Evolutionary conservation across 2,888 invertebrate species (phyloP), one percentile per base, ranked within the genome.

Genomic region (Rotaria socialis): DNA sequence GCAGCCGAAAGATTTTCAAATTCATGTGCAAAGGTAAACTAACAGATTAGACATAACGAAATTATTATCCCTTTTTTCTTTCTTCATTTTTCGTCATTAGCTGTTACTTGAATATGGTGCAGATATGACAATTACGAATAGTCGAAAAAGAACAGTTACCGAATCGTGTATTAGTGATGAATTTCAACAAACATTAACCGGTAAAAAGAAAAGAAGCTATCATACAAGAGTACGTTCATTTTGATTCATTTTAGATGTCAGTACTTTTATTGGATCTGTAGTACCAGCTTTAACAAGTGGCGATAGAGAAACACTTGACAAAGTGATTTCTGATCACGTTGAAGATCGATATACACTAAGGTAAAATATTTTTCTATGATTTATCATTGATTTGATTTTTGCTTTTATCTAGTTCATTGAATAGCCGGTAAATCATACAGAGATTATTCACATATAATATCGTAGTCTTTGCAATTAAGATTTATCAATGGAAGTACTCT

Each of bases 21-120:
- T 60, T 67, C 84, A 27, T 86, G 86, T 50, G 60, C 86, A 35
- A 86, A 86, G 47, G 86, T 86, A 84, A 2, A 10, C 35, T 35
- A 35, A 35, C 2, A 35, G 35, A 35, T 35, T 35, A 35, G 35
- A 35, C 35, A 35, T 35, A 35, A 35, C 35, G 35, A 35, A 35
- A 35, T 35, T 35, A 35, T 35, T 35, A 35, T 35, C 35, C 35
- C 35, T 35, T 35, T 35, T 35, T 35, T 35, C 35, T 35, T 35
- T 2, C 35, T 35, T 35, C 35, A 35, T 35, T 35, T 35, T 35
- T 35, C 35, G 35, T 55, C 11, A 27, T 52, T 88, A 91, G 90
- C 88, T 90, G 85, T 88, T 91, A 60, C 89, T 91, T 84, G 91
- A 91, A 87, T 91, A 90, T 90, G 91, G 91, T 16, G 91, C 90